A percentile compares a stretch with the other conserved stretches of the same genome.
Conservation (phyloP, 2,888 invertebrate species). For the Aporophyla nigra region DNA sequence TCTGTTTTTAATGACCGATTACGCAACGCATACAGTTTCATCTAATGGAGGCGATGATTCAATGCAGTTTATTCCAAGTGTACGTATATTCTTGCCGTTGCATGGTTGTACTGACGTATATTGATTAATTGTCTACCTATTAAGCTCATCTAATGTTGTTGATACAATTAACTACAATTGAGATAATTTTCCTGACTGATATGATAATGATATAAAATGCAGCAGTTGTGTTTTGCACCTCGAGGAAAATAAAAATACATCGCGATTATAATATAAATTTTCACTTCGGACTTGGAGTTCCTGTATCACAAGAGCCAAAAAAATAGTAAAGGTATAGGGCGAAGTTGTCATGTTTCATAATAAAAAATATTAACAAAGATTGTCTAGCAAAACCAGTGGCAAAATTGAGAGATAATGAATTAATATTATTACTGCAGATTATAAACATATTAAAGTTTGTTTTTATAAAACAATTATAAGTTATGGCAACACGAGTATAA, state of each 20-base stretch:
- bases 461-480: constrained; percentile 67
- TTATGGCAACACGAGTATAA: constrained; percentile 62
- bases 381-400: constrained; percentile 27
- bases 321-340: neutral
- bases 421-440: constrained; percentile 19
- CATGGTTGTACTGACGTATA: constrained; percentile 52
- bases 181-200: constrained; percentile 21
- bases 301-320: too few relatives aligned
- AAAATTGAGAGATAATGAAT: constrained; percentile 16
- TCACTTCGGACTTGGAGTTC: too few relatives aligned
- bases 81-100: constrained; percentile 64
- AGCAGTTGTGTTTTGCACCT: constrained; percentile 17
- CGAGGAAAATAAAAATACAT: neutral
- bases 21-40: constrained; percentile 79
- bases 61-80: constrained; percentile 74
- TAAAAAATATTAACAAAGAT: constrained; percentile 15
- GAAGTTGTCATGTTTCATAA: neutral
- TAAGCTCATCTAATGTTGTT: constrained; percentile 46
- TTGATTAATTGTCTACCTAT: constrained; percentile 45
- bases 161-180: constrained; percentile 35
- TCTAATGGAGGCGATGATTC: constrained; percentile 81
- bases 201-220: neutral
- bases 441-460: constrained; percentile 25
- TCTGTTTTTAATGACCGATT: constrained; percentile 82
- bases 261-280: neutral